Percentiles rank a stretch among this genome's conserved stretches.
These are phyloP conservation scores for Nudaria mundana DNA, from an alignment of 2,888 invertebrate species.

Conservation along the genomic window DNA sequence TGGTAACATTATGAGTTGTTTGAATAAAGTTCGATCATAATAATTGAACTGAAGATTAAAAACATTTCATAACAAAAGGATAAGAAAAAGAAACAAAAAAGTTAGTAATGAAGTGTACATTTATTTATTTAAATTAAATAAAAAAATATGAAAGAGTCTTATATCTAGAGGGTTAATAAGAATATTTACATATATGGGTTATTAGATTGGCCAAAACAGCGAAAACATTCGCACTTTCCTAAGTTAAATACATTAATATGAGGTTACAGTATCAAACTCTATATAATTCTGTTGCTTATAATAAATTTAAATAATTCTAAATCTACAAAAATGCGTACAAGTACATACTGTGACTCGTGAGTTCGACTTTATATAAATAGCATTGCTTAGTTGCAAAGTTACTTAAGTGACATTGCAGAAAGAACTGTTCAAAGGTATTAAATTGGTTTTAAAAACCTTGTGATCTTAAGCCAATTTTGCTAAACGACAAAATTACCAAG, in stretches of 20 bases:
- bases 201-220: too few species aligned
- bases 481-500: slow-evolving; percentile 75
- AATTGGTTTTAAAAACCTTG: slow-evolving; percentile 28
- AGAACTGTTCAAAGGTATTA: slow-evolving; percentile 4
- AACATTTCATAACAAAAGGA: too few species aligned
- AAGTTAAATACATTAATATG: too few species aligned
- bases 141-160: slow-evolving; percentile 23
- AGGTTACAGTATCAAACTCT: too few species aligned
- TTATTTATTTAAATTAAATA: slow-evolving; percentile 27
- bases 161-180: slow-evolving; percentile 24
- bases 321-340: background rate
- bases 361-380: slow-evolving; percentile 1
- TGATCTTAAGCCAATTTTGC: slow-evolving; percentile 79
- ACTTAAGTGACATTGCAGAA: slow-evolving; percentile 3
- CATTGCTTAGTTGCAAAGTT: slow-evolving; percentile 5
- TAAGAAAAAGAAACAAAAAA: background rate
- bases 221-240: too few species aligned
- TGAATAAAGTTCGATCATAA: too few species aligned
- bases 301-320: background rate
- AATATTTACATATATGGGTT: slow-evolving; percentile 9
- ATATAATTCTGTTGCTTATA: too few species aligned
- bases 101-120: slow-evolving; percentile 14
- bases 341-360: slow-evolving; percentile 4
- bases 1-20: too few species aligned
- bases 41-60: too few species aligned